Percentiles rank a stretch among this genome's conserved stretches.
Evolutionary conservation across 2,113 vertebrate species (phyloP).

Genomic region (Antechinus stuartii): DNA sequence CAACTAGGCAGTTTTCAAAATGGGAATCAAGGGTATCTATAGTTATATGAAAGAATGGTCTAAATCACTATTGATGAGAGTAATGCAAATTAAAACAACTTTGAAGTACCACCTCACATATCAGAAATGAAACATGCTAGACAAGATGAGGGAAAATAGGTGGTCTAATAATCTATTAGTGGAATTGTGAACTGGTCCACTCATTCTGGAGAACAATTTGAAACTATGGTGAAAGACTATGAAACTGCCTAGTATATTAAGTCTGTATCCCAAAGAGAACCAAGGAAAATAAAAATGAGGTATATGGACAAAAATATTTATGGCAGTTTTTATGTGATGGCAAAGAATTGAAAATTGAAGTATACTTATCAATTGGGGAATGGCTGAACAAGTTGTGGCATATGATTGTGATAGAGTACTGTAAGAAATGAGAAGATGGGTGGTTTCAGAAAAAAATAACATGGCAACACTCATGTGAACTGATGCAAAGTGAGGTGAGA

Average conservation of each 20-base stretch:
- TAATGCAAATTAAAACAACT: not conserved
- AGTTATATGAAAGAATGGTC: not conserved
- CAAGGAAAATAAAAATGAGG: not conserved
- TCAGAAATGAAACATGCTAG: not conserved
- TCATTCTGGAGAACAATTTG: not conserved
- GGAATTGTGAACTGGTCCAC: not conserved
- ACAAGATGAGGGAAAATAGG: not conserved
- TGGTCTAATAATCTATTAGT: not conserved
- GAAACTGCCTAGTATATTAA: not conserved
- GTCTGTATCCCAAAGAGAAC: not conserved
- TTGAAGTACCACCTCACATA: not conserved
- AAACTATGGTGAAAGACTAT: not conserved
- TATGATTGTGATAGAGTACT: not conserved
- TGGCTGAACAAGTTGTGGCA: not conserved
- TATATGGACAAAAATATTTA: too few relatives aligned
- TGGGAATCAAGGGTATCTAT: not conserved
- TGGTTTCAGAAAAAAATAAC: not conserved
- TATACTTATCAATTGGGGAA: not conserved
- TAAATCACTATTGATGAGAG: not conserved
- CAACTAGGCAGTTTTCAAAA: not conserved
- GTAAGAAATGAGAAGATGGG: not conserved
- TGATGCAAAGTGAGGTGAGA: not conserved
- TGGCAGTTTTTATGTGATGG: too few relatives aligned
- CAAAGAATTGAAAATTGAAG: not conserved
- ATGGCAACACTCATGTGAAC: not conserved